phyloP scores from a whole-genome alignment of 2,113 vertebrate species.

The Paedocypris sp. region DNA sequence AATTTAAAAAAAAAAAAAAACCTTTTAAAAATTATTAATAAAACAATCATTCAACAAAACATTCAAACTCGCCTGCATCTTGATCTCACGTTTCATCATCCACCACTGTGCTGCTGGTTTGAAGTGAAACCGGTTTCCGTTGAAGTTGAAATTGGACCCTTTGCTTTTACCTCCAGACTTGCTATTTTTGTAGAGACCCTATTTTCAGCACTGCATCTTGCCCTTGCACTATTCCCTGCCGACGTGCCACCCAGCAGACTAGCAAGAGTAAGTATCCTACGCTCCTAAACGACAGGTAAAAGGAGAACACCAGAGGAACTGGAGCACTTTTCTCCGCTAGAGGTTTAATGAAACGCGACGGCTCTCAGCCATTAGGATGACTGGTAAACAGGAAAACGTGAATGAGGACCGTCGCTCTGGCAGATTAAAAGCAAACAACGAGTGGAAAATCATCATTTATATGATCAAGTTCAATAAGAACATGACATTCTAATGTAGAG shows the following conservation, averaged over 20 bases:
- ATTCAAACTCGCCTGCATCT: neutral
- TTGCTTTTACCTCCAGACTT: neutral
- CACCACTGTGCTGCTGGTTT: neutral
- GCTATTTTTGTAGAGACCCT: constrained; percentile 3
- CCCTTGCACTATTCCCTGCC: neutral
- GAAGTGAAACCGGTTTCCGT: neutral
- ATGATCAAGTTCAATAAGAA: neutral
- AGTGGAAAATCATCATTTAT: too few species aligned
- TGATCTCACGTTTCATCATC: neutral
- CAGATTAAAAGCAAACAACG: too few species aligned
- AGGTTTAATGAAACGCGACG: neutral
- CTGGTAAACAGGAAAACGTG: too few species aligned
- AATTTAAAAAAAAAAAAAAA: too few species aligned
- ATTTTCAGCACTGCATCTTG: neutral
- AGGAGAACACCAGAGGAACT: neutral
- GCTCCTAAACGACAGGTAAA: neutral
- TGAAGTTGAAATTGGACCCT: neutral
- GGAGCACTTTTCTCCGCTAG: neutral
- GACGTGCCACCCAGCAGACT: neutral
- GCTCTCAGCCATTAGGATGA: neutral
- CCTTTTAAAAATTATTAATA: too few species aligned
- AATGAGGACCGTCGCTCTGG: too few species aligned
- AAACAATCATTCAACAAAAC: neutral
- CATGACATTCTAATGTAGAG: neutral
- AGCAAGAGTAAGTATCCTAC: neutral